Evolutionary conservation across 2,113 vertebrate species (phyloP), one percentile per base, ranked within the genome.

Genomic region (Equus quagga): DNA sequence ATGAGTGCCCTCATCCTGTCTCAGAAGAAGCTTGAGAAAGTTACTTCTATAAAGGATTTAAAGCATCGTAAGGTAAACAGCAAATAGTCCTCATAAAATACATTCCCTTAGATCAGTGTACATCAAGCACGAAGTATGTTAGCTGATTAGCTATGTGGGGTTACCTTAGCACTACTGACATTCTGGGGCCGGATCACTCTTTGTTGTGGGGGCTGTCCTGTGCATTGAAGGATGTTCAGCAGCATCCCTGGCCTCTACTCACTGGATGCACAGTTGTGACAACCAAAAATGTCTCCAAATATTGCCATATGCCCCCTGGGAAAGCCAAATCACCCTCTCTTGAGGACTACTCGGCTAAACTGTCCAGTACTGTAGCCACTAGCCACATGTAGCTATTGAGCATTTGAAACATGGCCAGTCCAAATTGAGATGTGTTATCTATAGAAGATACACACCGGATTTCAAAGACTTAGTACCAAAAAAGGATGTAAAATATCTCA

Each of bases 21-120:
- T 75, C 80, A 36, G 58, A 64, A 92, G 64, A 78, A 36, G 17
- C 36, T 79, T 90, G 87, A 73, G 79, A 94, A 91, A 73, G 51
- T 95, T 81, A 58, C 54, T 86, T 76, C 44, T 70, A 46, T 64
- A 70, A 85, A 44, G 15, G 9, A 73, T 85, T 76, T 75, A 65
- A 85, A 92, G 31, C 49, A 62, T 70, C 8, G 4, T 88, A 90
- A 65, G 1, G 0, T 70, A 41, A 81, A 96, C 89, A 54, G 18
- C 14, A 89, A 69, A 75, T 23, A 49, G 33, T 10, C 33, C 65
- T 89, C 26, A 15, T 79, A 46, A 95, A 78, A 65, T 41, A 54
- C 28, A 13, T 46, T 17, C 28, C 67, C n/a, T n/a, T 73, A 17
- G 58, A 12, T 75, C 76, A 78, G 46, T 24, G 17, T 70, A 1